Percentiles rank a stretch among this genome's conserved stretches.
These are phyloP conservation scores for Rattus norvegicus DNA, from an alignment of 2,113 vertebrate genomes.

Conservation along the genomic window DNA sequence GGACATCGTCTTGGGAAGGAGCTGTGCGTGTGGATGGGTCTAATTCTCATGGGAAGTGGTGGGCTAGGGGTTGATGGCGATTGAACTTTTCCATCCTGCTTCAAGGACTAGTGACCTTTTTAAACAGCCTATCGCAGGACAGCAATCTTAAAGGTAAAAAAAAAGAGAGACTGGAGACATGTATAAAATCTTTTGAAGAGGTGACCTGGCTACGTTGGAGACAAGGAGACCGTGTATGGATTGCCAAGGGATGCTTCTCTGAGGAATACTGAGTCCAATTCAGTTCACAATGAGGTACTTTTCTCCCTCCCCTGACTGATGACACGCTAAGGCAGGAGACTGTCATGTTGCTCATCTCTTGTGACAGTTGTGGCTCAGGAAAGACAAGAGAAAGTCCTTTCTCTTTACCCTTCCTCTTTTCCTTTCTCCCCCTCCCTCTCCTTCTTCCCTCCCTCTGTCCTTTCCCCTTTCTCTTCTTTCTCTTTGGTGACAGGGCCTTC, in stretches of 20 bases:
- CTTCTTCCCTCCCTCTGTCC: no score
- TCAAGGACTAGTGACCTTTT: background rate
- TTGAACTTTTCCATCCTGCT: background rate
- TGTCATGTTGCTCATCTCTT: background rate
- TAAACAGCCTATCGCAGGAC: background rate
- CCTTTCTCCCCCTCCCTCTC: no score
- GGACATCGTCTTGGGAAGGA: background rate
- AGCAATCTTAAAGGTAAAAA: background rate
- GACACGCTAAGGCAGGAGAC: background rate
- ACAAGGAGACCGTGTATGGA: background rate
- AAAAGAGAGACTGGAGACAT: background rate
- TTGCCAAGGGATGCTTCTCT: background rate
- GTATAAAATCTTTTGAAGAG: constrained; percentile 10
- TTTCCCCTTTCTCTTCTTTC: background rate
- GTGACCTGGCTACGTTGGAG: background rate
- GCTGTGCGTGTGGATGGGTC: background rate
- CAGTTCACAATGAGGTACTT: background rate
- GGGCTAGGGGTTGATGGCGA: background rate
- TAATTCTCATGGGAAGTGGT: background rate
- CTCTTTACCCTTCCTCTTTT: background rate
- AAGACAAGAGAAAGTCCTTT: background rate
- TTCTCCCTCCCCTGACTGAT: background rate
- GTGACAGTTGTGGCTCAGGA: background rate
- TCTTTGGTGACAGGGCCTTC: background rate
- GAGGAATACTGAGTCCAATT: background rate